Evolutionary conservation across 2,797 vertebrate species (phyloP).

Genomic region (Hybognathus amarus): DNA sequence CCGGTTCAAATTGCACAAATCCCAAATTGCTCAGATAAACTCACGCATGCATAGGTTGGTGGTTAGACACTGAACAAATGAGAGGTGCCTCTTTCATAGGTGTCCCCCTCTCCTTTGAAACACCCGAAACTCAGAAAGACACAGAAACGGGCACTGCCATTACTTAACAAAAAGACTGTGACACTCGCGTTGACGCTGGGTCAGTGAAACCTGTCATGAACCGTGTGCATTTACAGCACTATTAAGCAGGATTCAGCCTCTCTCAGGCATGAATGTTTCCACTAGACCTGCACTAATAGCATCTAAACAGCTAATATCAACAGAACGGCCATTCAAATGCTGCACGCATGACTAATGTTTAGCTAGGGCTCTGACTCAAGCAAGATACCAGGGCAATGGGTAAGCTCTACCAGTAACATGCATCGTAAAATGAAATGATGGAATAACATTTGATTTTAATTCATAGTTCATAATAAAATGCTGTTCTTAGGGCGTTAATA

Average conservation of each 20-base stretch:
- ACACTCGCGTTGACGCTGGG: constrained; percentile 31
- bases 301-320: constrained; percentile 36
- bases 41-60: constrained; percentile 9
- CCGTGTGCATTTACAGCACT: constrained; percentile 52
- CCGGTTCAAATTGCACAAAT: background rate
- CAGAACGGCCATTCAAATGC: constrained; percentile 15
- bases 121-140: constrained; percentile 9
- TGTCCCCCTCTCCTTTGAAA: background rate
- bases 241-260: constrained; percentile 44
- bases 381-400: background rate
- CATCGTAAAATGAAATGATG: background rate
- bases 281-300: constrained; percentile 43
- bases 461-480: constrained; percentile 6
- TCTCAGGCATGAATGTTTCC: constrained; percentile 52
- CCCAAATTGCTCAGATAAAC: constrained; percentile 44
- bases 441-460: background rate
- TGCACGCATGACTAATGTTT: constrained; percentile 2
- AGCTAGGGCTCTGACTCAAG: constrained; percentile 14
- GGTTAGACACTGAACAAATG: constrained; percentile 33
- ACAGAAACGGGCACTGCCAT: constrained; percentile 26
- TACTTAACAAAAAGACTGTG: constrained; percentile 42
- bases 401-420: background rate
- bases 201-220: constrained; percentile 47
- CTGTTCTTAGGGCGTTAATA: background rate
- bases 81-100: constrained; percentile 38